Base-by-base conservation (phyloP, 37 sponge, comb jelly and placozoan genomes). In the Geodia barretti region DNA sequence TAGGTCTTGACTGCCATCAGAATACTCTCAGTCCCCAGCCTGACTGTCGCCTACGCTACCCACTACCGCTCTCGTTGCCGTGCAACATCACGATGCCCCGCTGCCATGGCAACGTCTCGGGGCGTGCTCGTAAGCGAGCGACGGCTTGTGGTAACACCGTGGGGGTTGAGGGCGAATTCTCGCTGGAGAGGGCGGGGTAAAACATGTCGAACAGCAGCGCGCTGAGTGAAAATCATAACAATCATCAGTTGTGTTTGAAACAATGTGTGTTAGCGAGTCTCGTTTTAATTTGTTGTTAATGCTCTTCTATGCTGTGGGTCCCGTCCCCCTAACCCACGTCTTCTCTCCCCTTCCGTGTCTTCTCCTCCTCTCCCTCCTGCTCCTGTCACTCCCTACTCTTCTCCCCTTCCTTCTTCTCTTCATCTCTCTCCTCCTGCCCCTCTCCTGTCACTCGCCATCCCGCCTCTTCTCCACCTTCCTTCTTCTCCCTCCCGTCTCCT, bases 21-120 rank as follows among this genome's bases (percentile, higher is more conserved):
- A 62, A 96, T 93, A 63, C 97, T 96, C 89, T 96, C 97, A 21
- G 92, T 96, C 14, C 97, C 97, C 34, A 24, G 39, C 92, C 62
- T 92, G 89, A 69, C 75, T 7, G 96, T 95, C 59, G 70, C 0
- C n/a, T n/a, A 92, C 60, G 64, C 68, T 86, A 5, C 93, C 93
- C 11, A 85, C 90, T 7, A 60, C 84, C 24, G 38, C 37, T 5
- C n/a, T 11, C 41, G 32, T 81, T 81, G 25, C 94, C 94, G 59
- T 90, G 75, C 35, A 93, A 69, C 90, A 93, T 83, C 69, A n/a
- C n/a, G n/a, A n/a, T n/a, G n/a, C n/a, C 72, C 39, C 7, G 90
- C 87, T 40, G 77, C 79, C 94, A 93, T 93, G 68, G 94, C 83
- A 64, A 92, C 91, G 70, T 68, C 74, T 95, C 96, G 2, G 74